Conservation (phyloP, 2,888 invertebrate genomes). For the Hoplodrina blanda region DNA sequence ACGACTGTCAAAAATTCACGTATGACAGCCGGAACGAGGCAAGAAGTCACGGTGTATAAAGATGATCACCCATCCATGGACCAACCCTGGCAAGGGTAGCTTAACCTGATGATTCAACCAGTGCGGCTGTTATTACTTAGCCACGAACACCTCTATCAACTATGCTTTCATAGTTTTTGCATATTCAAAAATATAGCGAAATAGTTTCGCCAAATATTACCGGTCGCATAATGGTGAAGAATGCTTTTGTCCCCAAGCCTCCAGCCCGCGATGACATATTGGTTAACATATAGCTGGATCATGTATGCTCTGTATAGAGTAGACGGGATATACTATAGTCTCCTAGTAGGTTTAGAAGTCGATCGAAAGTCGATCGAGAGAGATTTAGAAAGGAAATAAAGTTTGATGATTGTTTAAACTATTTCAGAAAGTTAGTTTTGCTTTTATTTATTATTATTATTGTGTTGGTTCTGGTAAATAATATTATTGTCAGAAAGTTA, state of each 20-base stretch:
- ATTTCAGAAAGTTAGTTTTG: neutral
- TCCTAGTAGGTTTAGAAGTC: neutral
- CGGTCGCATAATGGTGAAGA: conserved; percentile 77
- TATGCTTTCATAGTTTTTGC: conserved; percentile 39
- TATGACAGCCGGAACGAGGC: too few relatives aligned
- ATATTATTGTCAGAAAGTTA: neutral
- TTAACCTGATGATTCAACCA: too few relatives aligned
- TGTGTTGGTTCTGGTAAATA: neutral
- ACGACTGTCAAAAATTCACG: too few relatives aligned
- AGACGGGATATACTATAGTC: conserved; percentile 60
- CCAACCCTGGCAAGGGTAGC: too few relatives aligned
- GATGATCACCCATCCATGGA: too few relatives aligned
- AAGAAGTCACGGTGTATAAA: too few relatives aligned
- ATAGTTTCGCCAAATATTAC: conserved; percentile 81
- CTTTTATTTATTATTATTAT: neutral
- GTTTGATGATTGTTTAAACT: neutral
- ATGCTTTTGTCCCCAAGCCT: conserved; percentile 79
- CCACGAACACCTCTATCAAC: too few relatives aligned
- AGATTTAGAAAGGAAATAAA: neutral
- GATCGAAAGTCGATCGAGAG: conserved; percentile 8
- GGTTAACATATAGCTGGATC: conserved; percentile 74
- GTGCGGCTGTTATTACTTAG: too few relatives aligned
- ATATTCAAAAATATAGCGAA: conserved; percentile 67
- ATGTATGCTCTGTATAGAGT: conserved; percentile 58
- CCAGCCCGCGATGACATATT: conserved; percentile 81